Conservation (phyloP, 53 echinoderm and acorn worm species). For the Holothuria leucospilota region DNA sequence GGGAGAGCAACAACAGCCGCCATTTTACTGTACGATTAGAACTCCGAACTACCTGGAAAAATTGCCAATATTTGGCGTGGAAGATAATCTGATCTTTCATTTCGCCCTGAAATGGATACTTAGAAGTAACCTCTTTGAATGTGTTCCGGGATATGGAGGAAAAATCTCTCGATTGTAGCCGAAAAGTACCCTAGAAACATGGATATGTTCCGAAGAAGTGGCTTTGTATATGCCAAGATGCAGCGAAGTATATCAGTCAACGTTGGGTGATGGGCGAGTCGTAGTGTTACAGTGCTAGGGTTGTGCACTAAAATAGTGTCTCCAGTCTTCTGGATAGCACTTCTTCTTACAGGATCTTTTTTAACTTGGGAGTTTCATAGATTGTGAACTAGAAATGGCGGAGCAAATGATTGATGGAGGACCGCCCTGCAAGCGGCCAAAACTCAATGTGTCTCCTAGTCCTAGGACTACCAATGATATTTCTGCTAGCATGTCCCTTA, state of each 20-base stretch:
- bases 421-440: constrained; percentile 97
- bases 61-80: constrained; percentile 77
- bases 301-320: constrained; percentile 38
- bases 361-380: constrained; percentile 58
- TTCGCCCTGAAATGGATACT: constrained; percentile 60
- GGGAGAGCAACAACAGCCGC: constrained; percentile 99
- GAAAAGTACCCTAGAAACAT: constrained; percentile 36
- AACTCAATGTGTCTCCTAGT: constrained; percentile 59
- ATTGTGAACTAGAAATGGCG: constrained; percentile 74
- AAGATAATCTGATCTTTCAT: constrained; percentile 62
- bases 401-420: constrained; percentile 89
- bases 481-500: constrained; percentile 21
- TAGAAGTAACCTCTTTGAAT: background rate
- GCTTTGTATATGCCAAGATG: constrained; percentile 56
- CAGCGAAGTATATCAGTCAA: constrained; percentile 50
- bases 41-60: constrained; percentile 87
- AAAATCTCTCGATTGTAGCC: constrained; percentile 19
- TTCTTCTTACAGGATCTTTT: constrained; percentile 20
- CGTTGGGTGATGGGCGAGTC: constrained; percentile 51
- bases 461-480: constrained; percentile 32
- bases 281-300: constrained; percentile 4
- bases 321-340: constrained; percentile 46
- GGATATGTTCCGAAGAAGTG: constrained; percentile 44
- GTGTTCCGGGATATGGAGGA: constrained; percentile 35
- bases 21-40: constrained; percentile 91